Percentiles rank a stretch among this genome's conserved stretches.
Conservation (phyloP, 2,113 vertebrate species). For the Onychorhynchus coronatus region DNA sequence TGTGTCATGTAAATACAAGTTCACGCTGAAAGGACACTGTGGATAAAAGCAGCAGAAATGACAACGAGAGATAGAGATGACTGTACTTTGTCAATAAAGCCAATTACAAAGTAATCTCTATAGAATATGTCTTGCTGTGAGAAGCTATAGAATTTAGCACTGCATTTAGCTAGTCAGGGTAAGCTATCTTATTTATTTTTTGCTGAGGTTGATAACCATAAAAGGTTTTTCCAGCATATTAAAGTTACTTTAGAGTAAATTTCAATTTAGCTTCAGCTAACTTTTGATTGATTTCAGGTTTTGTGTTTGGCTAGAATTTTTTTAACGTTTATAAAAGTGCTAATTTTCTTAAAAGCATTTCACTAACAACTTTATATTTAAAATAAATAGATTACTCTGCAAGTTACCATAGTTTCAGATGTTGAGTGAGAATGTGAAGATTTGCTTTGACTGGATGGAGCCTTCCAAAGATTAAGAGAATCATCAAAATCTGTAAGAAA, state of each 20-base stretch:
- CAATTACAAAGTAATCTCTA: neutral
- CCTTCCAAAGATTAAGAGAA: slow-evolving; percentile 82
- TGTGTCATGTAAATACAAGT: neutral
- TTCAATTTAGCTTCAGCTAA: neutral
- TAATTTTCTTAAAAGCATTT: neutral
- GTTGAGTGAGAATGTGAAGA: slow-evolving; percentile 86
- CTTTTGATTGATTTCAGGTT: neutral
- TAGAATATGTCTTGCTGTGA: neutral
- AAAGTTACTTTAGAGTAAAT: neutral
- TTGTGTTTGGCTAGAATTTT: neutral
- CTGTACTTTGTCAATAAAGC: neutral
- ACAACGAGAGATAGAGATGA: neutral
- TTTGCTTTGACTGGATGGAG: slow-evolving; percentile 65
- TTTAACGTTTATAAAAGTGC: neutral
- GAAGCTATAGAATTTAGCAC: neutral
- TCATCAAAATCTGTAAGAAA: slow-evolving; percentile 79
- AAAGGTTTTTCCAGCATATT: neutral
- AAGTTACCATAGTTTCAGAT: slow-evolving; percentile 88
- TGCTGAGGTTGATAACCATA: neutral
- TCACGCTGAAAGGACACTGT: neutral
- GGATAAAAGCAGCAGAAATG: neutral
- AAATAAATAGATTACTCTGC: neutral
- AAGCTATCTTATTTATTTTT: neutral
- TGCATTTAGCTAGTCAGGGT: neutral
- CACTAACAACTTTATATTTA: neutral